Percentiles rank a stretch among this genome's conserved stretches.
Evolutionary conservation across 37 sponge, comb jelly and placozoan species (phyloP).

Genomic region (Haliclona indistincta): DNA sequence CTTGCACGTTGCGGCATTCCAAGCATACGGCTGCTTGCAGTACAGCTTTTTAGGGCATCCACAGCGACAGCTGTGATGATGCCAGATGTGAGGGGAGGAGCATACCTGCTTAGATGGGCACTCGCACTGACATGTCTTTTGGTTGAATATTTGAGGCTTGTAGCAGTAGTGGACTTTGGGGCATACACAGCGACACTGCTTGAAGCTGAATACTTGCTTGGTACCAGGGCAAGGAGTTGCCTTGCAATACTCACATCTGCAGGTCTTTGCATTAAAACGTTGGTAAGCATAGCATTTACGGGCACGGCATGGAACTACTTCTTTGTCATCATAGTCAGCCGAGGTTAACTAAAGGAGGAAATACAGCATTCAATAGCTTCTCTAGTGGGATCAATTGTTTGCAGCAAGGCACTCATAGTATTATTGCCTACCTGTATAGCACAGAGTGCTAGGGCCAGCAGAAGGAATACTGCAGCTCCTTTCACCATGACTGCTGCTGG

Average conservation of each 20-base stretch:
- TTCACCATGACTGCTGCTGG: too few species aligned
- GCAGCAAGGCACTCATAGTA: too few species aligned
- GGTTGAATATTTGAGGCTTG: neutral
- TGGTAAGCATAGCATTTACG: too few species aligned
- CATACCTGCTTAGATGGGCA: slow-evolving; percentile 29
- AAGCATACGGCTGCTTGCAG: neutral
- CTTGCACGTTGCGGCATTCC: too few species aligned
- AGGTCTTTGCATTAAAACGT: neutral
- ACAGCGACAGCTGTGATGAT: slow-evolving; percentile 18
- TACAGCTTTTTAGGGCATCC: slow-evolving; percentile 15
- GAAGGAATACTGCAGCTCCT: too few species aligned
- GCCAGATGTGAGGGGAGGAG: slow-evolving; percentile 17
- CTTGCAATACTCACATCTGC: slow-evolving; percentile 27
- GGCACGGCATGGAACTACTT: too few species aligned
- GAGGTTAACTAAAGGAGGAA: too few species aligned
- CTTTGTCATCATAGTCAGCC: too few species aligned
- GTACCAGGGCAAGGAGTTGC: neutral
- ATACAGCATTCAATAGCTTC: too few species aligned
- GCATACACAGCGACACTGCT: slow-evolving; percentile 28
- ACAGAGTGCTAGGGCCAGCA: too few species aligned
- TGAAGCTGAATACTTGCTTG: neutral
- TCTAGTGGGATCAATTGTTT: too few species aligned
- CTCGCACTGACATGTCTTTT: slow-evolving; percentile 47
- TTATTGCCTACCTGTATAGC: too few species aligned
- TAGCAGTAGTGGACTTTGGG: neutral